Evolutionary conservation across 2,797 vertebrate genomes (phyloP).

Genomic region (Enteromius viviparus): DNA sequence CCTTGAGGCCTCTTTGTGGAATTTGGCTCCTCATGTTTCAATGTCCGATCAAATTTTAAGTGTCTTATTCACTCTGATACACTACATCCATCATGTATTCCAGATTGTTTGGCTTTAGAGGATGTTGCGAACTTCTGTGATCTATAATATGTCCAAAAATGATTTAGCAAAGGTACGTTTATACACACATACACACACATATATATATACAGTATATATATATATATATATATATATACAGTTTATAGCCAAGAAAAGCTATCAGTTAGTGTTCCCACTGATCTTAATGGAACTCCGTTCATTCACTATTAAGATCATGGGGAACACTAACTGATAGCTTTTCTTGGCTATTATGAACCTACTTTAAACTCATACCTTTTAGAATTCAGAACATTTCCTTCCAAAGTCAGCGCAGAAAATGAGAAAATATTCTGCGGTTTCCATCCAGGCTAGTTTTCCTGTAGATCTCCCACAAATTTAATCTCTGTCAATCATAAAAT

Average conservation of each 20-base stretch:
- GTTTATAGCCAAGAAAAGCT: too few species aligned
- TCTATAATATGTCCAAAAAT: not conserved
- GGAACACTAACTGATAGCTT: not conserved
- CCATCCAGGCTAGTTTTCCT: not conserved
- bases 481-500: constrained; percentile 26
- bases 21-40: too few species aligned
- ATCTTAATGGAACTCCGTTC: not conserved
- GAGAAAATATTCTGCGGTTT: not conserved
- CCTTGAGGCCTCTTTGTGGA: too few species aligned
- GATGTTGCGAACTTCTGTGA: not conserved
- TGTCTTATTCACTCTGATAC: too few species aligned
- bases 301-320: not conserved
- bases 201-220: too few species aligned
- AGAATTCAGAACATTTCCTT: not conserved
- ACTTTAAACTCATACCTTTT: not conserved
- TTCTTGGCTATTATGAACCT: not conserved
- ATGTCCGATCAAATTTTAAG: too few species aligned
- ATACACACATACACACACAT: too few species aligned
- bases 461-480: constrained; percentile 20
- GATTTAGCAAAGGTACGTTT: not conserved
- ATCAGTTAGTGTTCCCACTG: too few species aligned
- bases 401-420: not conserved
- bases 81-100: too few species aligned
- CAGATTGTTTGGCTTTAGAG: not conserved
- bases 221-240: too few species aligned